Percentiles rank a stretch among this genome's conserved stretches.
These are phyloP conservation scores for Melanostoma mellinum DNA, from an alignment of 2,888 invertebrate genomes.

Conservation along the genomic window DNA sequence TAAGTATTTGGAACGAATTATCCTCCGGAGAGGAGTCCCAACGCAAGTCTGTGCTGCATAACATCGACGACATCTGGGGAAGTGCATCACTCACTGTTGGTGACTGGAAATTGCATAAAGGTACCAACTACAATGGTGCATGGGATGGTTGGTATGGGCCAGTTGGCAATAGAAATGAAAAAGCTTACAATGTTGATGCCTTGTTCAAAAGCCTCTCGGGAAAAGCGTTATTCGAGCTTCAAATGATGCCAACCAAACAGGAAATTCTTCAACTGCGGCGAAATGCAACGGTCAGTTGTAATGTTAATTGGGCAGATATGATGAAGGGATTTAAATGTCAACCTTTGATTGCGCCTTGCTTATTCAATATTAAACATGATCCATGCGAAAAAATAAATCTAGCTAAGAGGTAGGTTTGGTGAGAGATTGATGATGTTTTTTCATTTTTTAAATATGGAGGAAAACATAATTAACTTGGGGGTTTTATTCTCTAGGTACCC, in stretches of 20 bases:
- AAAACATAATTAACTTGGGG: too few species aligned
- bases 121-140: conserved; percentile 87
- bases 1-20: conserved; percentile 89
- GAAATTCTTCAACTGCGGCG: conserved; percentile 81
- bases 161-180: conserved; percentile 84
- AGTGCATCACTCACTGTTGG: conserved; percentile 88
- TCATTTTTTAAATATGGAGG: too few species aligned
- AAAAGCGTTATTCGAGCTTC: conserved; percentile 83
- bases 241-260: conserved; percentile 83
- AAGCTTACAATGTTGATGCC: conserved; percentile 83
- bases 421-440: too few species aligned
- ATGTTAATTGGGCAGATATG: conserved; percentile 48
- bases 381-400: conserved; percentile 93
- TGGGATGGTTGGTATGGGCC: conserved; percentile 91
- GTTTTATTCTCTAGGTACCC: conserved; percentile 84
- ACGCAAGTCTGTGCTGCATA: conserved; percentile 89
- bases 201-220: conserved; percentile 84
- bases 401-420: conserved; percentile 83
- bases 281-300: conserved; percentile 84
- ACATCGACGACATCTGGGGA: conserved; percentile 91
- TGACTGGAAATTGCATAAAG: conserved; percentile 90
- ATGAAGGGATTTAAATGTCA: conserved; percentile 83
- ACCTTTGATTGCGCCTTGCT: conserved; percentile 87
- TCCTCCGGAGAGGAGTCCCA: conserved; percentile 85
- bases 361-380: conserved; percentile 91